phyloP scores from a whole-genome alignment of 2,888 invertebrate species.

The Heteromyza rotundicornis region DNA sequence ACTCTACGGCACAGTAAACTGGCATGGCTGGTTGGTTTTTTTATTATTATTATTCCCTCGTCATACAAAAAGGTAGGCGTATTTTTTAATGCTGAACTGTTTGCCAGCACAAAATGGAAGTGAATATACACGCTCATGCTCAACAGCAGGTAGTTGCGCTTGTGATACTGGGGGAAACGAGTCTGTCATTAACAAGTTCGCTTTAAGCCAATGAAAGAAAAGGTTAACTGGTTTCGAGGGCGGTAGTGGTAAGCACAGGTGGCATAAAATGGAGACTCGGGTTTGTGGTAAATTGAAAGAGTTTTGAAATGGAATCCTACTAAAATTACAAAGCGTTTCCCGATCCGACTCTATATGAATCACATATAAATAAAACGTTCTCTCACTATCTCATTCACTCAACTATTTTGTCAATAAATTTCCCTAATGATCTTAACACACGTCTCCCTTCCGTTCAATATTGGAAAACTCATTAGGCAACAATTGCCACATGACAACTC shows the following conservation, averaged over 20 bases:
- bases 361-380: too few relatives aligned
- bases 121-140: background rate
- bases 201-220: background rate
- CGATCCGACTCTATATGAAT: too few relatives aligned
- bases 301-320: too few relatives aligned
- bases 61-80: slow-evolving; percentile 12
- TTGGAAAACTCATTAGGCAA: background rate
- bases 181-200: background rate
- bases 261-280: too few relatives aligned
- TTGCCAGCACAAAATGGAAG: background rate
- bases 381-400: too few relatives aligned
- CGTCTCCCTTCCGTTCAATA: background rate
- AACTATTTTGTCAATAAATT: too few relatives aligned
- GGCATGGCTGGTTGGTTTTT: background rate
- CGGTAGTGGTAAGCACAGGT: too few relatives aligned
- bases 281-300: too few relatives aligned
- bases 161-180: background rate
- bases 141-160: background rate
- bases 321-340: too few relatives aligned
- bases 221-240: slow-evolving; percentile 2
- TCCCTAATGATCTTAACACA: background rate
- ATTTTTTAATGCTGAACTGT: slow-evolving; percentile 6
- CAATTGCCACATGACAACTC: background rate
- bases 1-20: background rate
- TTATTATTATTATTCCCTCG: background rate